These are phyloP conservation scores for Psittacula cyanocephala DNA, from an alignment of 2,113 vertebrate genomes.

Conservation along the genomic window DNA sequence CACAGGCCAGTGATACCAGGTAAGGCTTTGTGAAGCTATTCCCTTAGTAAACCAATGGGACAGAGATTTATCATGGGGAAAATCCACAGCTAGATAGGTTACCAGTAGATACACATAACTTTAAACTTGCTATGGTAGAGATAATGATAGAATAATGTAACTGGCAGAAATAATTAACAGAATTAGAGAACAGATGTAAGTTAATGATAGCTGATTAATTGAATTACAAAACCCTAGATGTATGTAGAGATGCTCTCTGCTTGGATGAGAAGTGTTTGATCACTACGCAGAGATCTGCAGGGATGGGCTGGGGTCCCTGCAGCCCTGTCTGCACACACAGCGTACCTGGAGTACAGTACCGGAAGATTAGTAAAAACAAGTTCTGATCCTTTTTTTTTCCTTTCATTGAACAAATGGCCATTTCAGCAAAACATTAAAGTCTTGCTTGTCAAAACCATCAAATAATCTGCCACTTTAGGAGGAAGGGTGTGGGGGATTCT, in stretches of 20 bases:
- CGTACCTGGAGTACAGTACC: background rate
- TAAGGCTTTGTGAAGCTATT: background rate
- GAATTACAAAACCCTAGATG: background rate
- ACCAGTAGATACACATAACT: accelerated
- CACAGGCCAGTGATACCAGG: background rate
- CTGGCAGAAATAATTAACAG: background rate
- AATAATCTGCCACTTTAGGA: background rate
- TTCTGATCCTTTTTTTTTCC: background rate
- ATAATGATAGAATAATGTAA: background rate
- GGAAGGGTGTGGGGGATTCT: background rate
- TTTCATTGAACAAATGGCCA: background rate
- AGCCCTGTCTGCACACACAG: background rate
- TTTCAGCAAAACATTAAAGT: background rate
- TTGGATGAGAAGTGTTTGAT: background rate
- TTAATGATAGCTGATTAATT: background rate
- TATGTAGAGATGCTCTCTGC: background rate
- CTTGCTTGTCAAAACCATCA: background rate
- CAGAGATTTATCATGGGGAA: background rate
- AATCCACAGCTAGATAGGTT: background rate
- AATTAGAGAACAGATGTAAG: background rate
- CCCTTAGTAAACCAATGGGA: background rate
- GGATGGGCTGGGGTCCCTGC: background rate
- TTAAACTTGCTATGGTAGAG: background rate
- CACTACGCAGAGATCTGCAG: background rate
- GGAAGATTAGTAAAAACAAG: background rate